Evolutionary conservation across 2,113 vertebrate species (phyloP), one percentile per base, ranked within the genome.

Genomic region (Neogobius melanostomus): DNA sequence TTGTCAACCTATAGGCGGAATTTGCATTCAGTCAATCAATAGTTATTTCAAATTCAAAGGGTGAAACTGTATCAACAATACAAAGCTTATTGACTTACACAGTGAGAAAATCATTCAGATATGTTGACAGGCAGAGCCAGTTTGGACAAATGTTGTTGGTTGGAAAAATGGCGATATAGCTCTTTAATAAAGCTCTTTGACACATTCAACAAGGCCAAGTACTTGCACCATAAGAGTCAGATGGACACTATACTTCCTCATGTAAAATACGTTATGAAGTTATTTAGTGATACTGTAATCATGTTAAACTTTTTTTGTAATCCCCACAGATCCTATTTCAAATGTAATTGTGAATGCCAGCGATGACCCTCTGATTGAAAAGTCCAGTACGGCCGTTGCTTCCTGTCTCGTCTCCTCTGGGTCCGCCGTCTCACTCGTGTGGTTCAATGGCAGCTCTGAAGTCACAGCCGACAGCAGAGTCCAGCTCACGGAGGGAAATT

Each of bases 321-420:
- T 12, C 54, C 68, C 48, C 63, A 74, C 79, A 93, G 92, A 83
- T 53, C 69, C 79, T 11, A 45, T 93, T 75, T 87, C 83, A 15
- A 85, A 90, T n/a, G 86, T 89, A 49, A 81, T 75, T 0, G 3
- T 87, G 6, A 68, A 6, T 1, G 59, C 54, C 21, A 87, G 67
- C 48, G 64, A 42, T 16, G 81, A 76, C 8, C 12, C 75, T 45
- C 68, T 88, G 63, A 67, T 81, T 66, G 92, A 93, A 76, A 75
- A 80, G 47, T 73, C 46, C 54, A 51, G 64, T 8, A 60, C 82
- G 8, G 75, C 63, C 0, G 45, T 67, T 9, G 1, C 83, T 0
- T n/a, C 5, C 1, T 90, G 88, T 66, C 82, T 77, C 0, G 74
- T 80, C 64, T 79, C 80, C 45, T 75, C 76, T 7, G 86, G 88